Evolutionary conservation across 2,113 vertebrate species (phyloP).

Genomic region (Picathartes gymnocephalus): DNA sequence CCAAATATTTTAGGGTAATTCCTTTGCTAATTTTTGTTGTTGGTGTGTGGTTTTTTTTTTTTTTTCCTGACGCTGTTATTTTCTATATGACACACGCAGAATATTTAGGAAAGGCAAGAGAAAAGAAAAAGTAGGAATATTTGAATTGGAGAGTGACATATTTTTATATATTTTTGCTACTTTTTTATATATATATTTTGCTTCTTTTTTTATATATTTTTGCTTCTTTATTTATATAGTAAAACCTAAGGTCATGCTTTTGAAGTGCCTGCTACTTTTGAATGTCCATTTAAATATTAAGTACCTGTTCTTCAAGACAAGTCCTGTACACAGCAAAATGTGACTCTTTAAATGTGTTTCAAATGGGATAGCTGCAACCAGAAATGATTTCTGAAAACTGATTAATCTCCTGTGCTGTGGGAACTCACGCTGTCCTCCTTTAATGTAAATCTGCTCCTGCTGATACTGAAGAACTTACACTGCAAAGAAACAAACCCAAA

Average conservation of each 20-base stretch:
- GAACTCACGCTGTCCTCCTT: neutral
- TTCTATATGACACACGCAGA: neutral
- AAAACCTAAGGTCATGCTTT: neutral
- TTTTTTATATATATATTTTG: no score
- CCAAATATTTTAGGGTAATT: neutral
- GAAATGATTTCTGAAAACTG: neutral
- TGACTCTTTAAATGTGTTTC: neutral
- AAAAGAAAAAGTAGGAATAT: neutral
- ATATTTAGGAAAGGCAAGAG: neutral
- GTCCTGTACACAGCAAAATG: neutral
- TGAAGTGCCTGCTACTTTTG: neutral
- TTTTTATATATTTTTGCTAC: neutral
- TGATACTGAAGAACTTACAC: rapidly evolving
- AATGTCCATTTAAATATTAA: neutral
- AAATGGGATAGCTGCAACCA: neutral
- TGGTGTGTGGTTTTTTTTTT: neutral
- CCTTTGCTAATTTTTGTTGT: neutral
- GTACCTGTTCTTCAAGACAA: neutral
- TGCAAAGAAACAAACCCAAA: neutral
- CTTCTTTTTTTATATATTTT: neutral
- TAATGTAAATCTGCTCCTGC: neutral
- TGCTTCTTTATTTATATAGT: neutral
- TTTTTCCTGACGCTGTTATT: neutral
- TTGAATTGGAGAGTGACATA: neutral
- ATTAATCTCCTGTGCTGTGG: neutral